phyloP scores from a whole-genome alignment of 2,797 vertebrate species.

The Platyrinchus mystaceus region DNA sequence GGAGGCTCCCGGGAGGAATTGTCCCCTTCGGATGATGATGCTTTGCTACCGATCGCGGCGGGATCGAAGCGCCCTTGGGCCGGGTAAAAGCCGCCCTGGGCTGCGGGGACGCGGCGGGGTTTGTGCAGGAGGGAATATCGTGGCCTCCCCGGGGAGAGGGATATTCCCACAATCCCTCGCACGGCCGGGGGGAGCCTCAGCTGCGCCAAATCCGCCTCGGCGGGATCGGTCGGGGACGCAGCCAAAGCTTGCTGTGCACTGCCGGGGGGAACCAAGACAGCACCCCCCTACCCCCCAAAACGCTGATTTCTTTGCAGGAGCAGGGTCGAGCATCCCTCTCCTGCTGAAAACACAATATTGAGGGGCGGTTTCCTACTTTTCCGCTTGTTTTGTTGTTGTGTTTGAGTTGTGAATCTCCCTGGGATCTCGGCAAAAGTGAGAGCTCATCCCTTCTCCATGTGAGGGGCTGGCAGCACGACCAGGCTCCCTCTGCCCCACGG shows the following conservation, averaged over 20 bases:
- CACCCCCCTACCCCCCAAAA: accelerated
- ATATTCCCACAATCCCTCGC: conserved; percentile 55
- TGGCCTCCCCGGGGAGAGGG: background rate
- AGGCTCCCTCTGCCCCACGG: background rate
- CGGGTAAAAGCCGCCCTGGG: background rate
- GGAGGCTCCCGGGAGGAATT: background rate
- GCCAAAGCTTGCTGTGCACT: accelerated
- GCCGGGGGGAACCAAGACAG: accelerated
- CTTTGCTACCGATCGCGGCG: accelerated
- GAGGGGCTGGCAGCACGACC: background rate
- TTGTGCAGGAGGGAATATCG: background rate
- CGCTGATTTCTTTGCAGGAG: background rate
- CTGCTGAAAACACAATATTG: accelerated
- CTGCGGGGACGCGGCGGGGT: background rate
- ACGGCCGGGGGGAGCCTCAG: background rate
- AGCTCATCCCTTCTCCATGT: accelerated
- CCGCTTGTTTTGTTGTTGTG: accelerated
- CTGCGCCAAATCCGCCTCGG: background rate
- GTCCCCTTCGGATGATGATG: background rate
- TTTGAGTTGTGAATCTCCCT: background rate
- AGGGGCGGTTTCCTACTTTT: accelerated
- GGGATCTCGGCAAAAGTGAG: background rate
- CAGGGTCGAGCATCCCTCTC: accelerated
- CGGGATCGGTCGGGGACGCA: background rate
- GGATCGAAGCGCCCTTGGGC: background rate